Evolutionary conservation across 2,888 invertebrate genomes (phyloP).

Genomic region (Nysson spinosus): DNA sequence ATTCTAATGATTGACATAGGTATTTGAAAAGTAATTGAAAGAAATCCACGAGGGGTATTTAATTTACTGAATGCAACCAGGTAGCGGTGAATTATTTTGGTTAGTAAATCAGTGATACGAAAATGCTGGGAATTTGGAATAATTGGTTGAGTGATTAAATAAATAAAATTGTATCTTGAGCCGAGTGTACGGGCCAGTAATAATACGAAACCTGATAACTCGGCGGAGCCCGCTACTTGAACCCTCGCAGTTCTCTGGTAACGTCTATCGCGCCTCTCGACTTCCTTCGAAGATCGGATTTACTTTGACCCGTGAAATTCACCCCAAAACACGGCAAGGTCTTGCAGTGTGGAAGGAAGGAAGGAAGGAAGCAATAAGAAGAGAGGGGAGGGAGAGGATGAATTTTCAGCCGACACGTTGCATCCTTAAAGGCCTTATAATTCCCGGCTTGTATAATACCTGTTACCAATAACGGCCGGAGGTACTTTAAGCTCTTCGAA

Average conservation of each 20-base stretch:
- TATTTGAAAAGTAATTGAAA: too few species aligned
- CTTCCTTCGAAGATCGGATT: conserved; percentile 34
- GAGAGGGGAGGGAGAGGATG: conserved; percentile 26
- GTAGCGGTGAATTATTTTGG: too few species aligned
- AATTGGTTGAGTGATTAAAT: conserved; percentile 4
- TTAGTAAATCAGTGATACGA: not conserved
- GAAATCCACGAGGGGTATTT: too few species aligned
- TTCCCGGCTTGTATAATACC: conserved; percentile 21
- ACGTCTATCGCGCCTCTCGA: conserved; percentile 30
- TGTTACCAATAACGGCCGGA: conserved; percentile 2
- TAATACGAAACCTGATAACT: conserved; percentile 31
- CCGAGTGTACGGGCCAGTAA: conserved; percentile 4
- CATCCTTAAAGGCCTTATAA: conserved; percentile 43
- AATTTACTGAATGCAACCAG: too few species aligned
- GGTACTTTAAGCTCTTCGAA: not conserved
- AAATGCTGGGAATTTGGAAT: not conserved
- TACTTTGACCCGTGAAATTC: conserved; percentile 50
- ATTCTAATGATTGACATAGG: too few species aligned
- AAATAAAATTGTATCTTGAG: conserved; percentile 8
- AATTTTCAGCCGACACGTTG: conserved; percentile 38
- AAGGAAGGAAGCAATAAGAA: conserved; percentile 33
- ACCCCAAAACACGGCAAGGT: conserved; percentile 38
- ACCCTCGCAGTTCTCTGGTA: conserved; percentile 12
- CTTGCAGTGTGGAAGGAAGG: conserved; percentile 15
- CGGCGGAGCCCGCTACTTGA: conserved; percentile 12